Base-by-base conservation (phyloP, 2,797 vertebrate genomes). In the Lepus oiostolus region DNA sequence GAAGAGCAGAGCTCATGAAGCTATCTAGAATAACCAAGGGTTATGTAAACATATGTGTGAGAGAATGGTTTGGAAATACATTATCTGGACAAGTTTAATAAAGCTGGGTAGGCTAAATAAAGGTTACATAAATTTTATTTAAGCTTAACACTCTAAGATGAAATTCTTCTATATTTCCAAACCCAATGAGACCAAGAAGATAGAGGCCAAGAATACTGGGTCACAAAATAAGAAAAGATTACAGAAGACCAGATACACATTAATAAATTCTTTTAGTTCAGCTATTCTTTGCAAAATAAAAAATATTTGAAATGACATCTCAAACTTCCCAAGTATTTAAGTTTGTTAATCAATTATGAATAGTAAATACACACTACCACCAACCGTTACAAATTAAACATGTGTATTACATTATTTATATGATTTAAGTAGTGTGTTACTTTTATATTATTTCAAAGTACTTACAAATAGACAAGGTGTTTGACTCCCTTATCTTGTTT, bases 111-210 rank as follows among this genome's bases (percentile, higher is more conserved):
- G 38, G 28, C 67, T 84, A 80, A 52, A 70, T 60, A 86, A 82
- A 89, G 30, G 13, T 94, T 86, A 86, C 5, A 47, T 71, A 93
- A 82, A 91, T 6, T 79, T 30, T 42, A 4, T 67, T 62, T 6
- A n/a, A 2, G 47, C n/a, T 93, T 91, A 76, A 80, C 86, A 76
- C 21, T 90, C 76, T 42, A 93, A 60, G 32, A 81, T 68, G 21
- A 85, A 91, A 32, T 13, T 95, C 21, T 65, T 79, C 63, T 76
- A 30, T 4, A 75, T 91, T 86, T 89, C 52, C 72, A 30, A 95
- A 75, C 42, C 12, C 24, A 89, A 2, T 30, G 19, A 92, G 47
- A 90, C 26, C 24, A 4, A 80, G 22, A 93, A 84, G 38, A 22
- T 68, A 3, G 60, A 75, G 62, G n/a, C 19, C 22, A 89, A 24